These are phyloP conservation scores for Nemurella pictetii DNA, from an alignment of 2,888 invertebrate species.

Conservation along the genomic window DNA sequence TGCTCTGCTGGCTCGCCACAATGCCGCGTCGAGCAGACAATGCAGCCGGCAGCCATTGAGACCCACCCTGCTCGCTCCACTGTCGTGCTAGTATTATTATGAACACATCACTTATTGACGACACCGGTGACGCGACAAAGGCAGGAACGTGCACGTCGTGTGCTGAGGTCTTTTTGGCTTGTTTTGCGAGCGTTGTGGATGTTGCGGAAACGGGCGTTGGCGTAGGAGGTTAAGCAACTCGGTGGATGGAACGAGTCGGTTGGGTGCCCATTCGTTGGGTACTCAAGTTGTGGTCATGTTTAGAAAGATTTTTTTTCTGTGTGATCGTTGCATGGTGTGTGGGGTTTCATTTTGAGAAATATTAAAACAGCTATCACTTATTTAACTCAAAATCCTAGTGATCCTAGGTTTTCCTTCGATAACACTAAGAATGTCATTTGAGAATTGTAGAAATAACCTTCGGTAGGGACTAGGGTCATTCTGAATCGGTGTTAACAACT, in stretches of 20 bases:
- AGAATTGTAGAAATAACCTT: too few species aligned
- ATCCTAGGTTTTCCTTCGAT: too few species aligned
- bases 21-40: not conserved
- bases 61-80: not conserved
- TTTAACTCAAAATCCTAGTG: too few species aligned
- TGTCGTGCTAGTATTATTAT: not conserved
- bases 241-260: not conserved
- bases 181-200: not conserved
- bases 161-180: not conserved
- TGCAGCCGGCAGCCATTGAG: not conserved
- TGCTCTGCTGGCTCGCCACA: not conserved
- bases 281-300: too few species aligned
- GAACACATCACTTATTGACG: not conserved
- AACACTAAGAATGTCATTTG: too few species aligned
- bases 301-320: not conserved
- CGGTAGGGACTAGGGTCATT: too few species aligned
- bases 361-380: too few species aligned
- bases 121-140: not conserved
- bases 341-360: too few species aligned
- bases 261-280: not conserved
- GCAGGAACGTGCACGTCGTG: not conserved
- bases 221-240: not conserved
- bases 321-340: too few species aligned
- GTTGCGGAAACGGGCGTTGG: not conserved
- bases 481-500: too few species aligned